Evolutionary conservation across 2,888 invertebrate genomes (phyloP), one percentile per base, ranked within the genome.

Genomic region (Bedellia somnulentella): DNA sequence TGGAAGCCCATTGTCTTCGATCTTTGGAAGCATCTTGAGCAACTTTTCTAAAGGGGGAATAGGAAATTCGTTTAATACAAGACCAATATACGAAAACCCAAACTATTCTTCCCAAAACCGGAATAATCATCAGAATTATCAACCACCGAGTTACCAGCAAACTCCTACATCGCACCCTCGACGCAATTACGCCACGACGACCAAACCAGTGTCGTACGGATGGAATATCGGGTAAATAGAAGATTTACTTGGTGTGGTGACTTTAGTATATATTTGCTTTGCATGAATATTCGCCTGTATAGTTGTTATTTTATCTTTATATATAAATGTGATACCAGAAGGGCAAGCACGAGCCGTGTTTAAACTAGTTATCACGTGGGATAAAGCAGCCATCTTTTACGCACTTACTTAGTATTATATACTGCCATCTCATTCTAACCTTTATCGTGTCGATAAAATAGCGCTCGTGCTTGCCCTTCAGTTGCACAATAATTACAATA

Each of bases 181-280:
- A 15, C 60, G 47, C 37, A 61, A 40, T 36, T 48, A 43, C 24
- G 66, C 62, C 25, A 46, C 60, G 15, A 61, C 70, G 9, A 49
- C 52, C 45, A 62, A 51, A 42, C 73, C 77, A 13, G 55, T 53
- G 35, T 47, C 52, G 30, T 77, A 73, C 43, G 75, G 75, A 39
- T 75, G 75, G 75, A 67, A 60, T 36, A 47, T 67, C 57, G 67
- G 77, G 77, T 77, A 77, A 77, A 57, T 58, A 47, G 39, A 25
- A 14, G 37, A 38, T 37, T 34, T 39, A 12, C 26, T 14, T 26
- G 26, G 24, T 24, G 11, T 24, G 6, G 10, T 24, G 6, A 3
- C 8, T 11, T 30, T 15, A 18, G 17, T 43, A 40, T 34, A 40
- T 41, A 39, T 39, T 36, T 39, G 45, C 46, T 46, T 47, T 38